Percentiles rank a stretch among this genome's conserved stretches.
Evolutionary conservation across 1,140 invertebrate genomes (phyloP).

Genomic region (Dinothrombium tinctorium): DNA sequence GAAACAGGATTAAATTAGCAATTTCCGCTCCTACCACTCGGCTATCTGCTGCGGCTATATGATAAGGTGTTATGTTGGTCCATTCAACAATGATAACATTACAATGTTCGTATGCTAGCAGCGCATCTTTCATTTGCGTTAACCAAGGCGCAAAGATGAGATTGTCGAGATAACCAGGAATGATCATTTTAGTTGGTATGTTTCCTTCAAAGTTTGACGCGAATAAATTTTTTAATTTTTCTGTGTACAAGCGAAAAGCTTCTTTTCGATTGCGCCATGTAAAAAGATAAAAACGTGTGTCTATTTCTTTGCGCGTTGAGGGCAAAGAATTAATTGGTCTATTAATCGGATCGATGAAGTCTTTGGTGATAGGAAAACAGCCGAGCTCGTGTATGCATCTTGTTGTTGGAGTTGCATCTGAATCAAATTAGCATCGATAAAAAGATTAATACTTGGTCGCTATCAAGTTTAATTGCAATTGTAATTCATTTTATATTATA

Average conservation of each 20-base stretch:
- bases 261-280: too few relatives aligned
- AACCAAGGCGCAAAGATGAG: not conserved
- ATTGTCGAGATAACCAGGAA: constrained; percentile 1
- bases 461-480: too few relatives aligned
- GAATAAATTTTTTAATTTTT: not conserved
- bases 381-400: too few relatives aligned
- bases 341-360: too few relatives aligned
- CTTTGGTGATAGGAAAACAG: too few relatives aligned
- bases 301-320: too few relatives aligned
- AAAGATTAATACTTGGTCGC: too few relatives aligned
- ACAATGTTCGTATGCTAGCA: constrained; percentile 15
- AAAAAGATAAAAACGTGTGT: too few relatives aligned
- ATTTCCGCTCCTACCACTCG: constrained; percentile 36
- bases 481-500: too few relatives aligned
- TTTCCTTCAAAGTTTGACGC: not conserved
- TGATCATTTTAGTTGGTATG: constrained; percentile 1
- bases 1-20: constrained; percentile 23
- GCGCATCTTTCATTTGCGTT: constrained; percentile 22
- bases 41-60: constrained; percentile 34
- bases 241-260: not conserved
- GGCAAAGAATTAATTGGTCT: too few relatives aligned
- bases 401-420: too few relatives aligned
- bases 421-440: too few relatives aligned
- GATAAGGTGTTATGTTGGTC: constrained; percentile 27
- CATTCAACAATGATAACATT: constrained; percentile 25